Conservation (phyloP, 2,888 invertebrate genomes). For the Crocallis elinguaria region DNA sequence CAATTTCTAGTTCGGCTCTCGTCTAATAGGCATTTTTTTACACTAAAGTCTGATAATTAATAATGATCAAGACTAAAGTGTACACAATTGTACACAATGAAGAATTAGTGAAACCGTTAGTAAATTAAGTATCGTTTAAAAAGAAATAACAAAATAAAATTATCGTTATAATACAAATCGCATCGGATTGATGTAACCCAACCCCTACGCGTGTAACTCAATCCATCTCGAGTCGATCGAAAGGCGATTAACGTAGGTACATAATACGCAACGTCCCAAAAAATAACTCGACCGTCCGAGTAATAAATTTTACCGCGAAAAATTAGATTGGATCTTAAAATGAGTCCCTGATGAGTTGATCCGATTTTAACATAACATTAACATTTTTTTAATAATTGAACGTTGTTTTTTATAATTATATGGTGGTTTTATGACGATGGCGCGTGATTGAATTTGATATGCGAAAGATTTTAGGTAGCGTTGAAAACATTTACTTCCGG, state of each 20-base stretch:
- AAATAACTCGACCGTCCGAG: constrained; percentile 7
- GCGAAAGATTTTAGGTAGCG: too few species aligned
- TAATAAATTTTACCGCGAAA: constrained; percentile 14
- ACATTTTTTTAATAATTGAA: neutral
- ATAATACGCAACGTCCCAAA: constrained; percentile 5
- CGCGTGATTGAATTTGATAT: constrained; percentile 1
- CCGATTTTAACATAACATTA: constrained; percentile 12
- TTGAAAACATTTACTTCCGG: too few species aligned
- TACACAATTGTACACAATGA: too few species aligned
- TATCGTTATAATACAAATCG: neutral
- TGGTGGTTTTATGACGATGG: neutral
- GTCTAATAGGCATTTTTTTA: too few species aligned
- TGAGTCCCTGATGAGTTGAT: constrained; percentile 23
- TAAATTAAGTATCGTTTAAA: too few species aligned
- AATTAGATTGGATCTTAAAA: constrained; percentile 32
- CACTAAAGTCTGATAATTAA: too few species aligned
- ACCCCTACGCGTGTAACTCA: constrained; percentile 7
- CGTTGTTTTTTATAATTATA: neutral
- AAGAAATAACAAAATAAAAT: neutral
- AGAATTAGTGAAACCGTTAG: too few species aligned
- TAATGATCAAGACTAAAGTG: too few species aligned
- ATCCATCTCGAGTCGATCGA: constrained; percentile 11
- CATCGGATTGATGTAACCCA: neutral
- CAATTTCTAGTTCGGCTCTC: too few species aligned
- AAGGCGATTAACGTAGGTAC: constrained; percentile 8